These are phyloP conservation scores for Intellagama lesueurii DNA, from an alignment of 2,797 vertebrate species.

Conservation along the genomic window DNA sequence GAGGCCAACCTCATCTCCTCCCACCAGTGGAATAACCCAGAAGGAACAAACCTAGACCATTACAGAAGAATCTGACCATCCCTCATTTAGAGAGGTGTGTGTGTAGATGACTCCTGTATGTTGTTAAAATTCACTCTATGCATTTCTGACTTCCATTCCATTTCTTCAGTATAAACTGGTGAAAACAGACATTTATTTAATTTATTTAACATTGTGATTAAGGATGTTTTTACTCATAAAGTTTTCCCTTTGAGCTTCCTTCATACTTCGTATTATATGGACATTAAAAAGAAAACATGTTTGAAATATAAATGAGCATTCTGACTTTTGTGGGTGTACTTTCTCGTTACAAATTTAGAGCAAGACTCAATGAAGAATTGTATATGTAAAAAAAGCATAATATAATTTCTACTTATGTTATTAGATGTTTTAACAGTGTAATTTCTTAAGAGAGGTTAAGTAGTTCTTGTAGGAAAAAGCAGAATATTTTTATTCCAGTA, in stretches of 20 bases:
- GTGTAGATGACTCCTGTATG: background rate
- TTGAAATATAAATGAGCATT: background rate
- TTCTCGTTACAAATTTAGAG: background rate
- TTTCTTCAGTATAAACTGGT: background rate
- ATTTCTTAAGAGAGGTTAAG: background rate
- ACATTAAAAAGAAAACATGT: background rate
- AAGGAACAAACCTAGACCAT: background rate
- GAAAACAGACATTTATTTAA: too few species aligned
- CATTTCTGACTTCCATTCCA: background rate
- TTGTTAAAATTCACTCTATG: background rate
- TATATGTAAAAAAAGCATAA: background rate
- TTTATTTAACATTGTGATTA: background rate
- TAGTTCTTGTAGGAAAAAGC: background rate
- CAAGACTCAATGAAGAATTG: background rate
- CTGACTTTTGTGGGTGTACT: background rate
- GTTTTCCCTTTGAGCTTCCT: background rate
- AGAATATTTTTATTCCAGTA: slow-evolving; percentile 2
- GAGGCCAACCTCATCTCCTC: background rate
- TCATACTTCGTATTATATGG: background rate
- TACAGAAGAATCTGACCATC: background rate
- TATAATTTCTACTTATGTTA: background rate
- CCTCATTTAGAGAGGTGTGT: background rate
- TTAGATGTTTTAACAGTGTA: background rate
- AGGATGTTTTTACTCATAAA: background rate
- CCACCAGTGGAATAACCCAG: background rate